Base-by-base conservation (phyloP, 2,113 vertebrate genomes). In the Neomonachus schauinslandi region DNA sequence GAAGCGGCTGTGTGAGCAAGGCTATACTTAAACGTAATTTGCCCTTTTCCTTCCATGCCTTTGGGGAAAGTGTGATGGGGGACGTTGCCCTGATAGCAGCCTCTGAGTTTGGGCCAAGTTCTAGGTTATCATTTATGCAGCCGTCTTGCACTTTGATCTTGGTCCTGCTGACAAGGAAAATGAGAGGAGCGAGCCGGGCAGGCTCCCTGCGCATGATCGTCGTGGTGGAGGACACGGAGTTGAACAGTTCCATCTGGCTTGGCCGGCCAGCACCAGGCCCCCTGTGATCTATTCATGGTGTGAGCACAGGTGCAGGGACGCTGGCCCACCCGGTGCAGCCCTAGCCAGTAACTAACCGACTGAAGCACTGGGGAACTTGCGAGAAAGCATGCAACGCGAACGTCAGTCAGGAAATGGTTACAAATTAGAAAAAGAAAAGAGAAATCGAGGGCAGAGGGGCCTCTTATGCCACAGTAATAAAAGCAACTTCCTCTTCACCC, bases 391-490 rank as follows among this genome's bases (percentile, higher is more conserved):
- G 92, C 92, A 97, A 77, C 67, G 42, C 96, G 51, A 98, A 98
- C 39, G 9, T 94, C 97, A 57, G 92, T 89, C 93, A 97, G 97
- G 92, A 96, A 96, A 97, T 97, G 96, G 51, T 96, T 97, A 97
- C 97, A 97, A 98, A 98, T 98, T 98, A 98, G 97, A 91, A 98
- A 98, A 96, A 98, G 93, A 97, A 97, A 97, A 97, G 91, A 94
- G 61, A 91, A 95, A 93, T 95, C 2, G 12, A 96, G 71, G 49
- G 90, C 71, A 96, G 85, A 94, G 92, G 87, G 96, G 90, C 90
- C 95, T 88, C 76, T 53, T 94, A 89, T 98, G 98, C 98, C 98
- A 98, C 94, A 98, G 96, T 96, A 98, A 98, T 98, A 98, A 98
- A 98, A 98, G 98, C 92, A 98, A 72, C 1, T 97, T 98, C 97